A percentile compares a stretch with the other conserved stretches of the same genome.
phyloP scores from a whole-genome alignment of 37 sponge, comb jelly and placozoan genomes.

The Beroe ovata region DNA sequence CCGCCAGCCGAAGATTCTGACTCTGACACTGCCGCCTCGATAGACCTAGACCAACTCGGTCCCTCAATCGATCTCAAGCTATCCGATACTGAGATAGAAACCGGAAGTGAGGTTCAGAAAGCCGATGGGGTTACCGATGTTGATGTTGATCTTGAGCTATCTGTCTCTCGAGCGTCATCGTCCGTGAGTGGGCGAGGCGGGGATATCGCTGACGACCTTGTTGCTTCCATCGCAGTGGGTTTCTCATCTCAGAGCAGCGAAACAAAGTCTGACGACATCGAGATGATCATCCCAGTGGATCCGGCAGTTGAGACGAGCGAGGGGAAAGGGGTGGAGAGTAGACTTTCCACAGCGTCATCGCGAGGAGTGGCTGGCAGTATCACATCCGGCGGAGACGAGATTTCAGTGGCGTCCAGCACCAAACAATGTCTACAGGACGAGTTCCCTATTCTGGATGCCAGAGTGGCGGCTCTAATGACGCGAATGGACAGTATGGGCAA shows the following conservation, averaged over 20 bases:
- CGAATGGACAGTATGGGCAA: not conserved
- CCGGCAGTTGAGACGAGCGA: not conserved
- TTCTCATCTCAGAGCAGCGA: not conserved
- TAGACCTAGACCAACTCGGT: not conserved
- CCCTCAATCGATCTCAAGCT: not conserved
- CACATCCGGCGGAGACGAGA: slow-evolving; percentile 27
- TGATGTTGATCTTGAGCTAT: not conserved
- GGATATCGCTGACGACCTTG: not conserved
- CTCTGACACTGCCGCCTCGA: not conserved
- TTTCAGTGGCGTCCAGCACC: not conserved
- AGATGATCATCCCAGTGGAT: not conserved
- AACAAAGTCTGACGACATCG: not conserved
- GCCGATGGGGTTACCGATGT: not conserved
- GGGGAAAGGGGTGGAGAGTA: not conserved
- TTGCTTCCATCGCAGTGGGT: not conserved
- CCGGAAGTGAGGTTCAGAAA: not conserved
- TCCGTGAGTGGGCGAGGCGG: not conserved
- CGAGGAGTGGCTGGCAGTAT: not conserved
- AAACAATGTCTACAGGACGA: not conserved
- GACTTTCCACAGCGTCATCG: not conserved
- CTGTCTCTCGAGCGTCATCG: not conserved
- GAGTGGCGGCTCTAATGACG: not conserved
- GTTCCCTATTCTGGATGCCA: not conserved
- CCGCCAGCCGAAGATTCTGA: not conserved
- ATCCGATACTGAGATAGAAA: not conserved